Base-by-base conservation (phyloP, 2,888 invertebrate species). In the Chrysodeixis includens region DNA sequence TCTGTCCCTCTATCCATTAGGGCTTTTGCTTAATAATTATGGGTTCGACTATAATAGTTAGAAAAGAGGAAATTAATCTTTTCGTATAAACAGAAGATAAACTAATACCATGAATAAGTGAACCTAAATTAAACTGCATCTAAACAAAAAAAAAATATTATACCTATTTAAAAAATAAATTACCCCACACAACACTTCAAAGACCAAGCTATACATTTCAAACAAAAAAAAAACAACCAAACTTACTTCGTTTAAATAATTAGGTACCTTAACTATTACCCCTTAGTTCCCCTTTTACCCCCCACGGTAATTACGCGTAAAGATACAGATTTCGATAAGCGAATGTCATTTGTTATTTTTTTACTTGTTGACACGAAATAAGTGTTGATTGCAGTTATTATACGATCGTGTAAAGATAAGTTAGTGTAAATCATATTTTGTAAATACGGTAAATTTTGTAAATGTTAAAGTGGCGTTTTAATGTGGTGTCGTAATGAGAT, bases 301-400 rank as follows among this genome's bases (percentile, higher is more conserved):
- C 14, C 59, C 74, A 61, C 67, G 56, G 81, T 83, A 86, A 88
- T 86, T 82, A 87, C 83, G 83, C 86, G 82, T 88, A 87, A 88
- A 91, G 93, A 93, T 93, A 79, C 69, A 69, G 26, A 75, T 62
- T 75, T 66, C 65, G 89, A 92, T 92, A 93, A 80, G 65, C 49
- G 74, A 52, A 60, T 93, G 92, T 93, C 93, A 91, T 94, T 93
- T 92, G 90, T 93, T 92, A 91, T 78, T 81, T 86, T 88, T 83
- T 87, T 78, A 56, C 62, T 77, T 86, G 93, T 92, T 92, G 93
- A 93, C 93, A 90, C 81, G 92, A 86, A 90, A 92, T 89, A 64
- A 75, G 84, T 87, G 90, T 89, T 90, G 92, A 93, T 92, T 89
- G 83, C 87, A 46, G 88, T 86, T 83, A 91, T 93, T 92, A 90